Evolutionary conservation across 35 echinoderm and acorn worm species (phyloP).

Genomic region (Ptychodera flava): DNA sequence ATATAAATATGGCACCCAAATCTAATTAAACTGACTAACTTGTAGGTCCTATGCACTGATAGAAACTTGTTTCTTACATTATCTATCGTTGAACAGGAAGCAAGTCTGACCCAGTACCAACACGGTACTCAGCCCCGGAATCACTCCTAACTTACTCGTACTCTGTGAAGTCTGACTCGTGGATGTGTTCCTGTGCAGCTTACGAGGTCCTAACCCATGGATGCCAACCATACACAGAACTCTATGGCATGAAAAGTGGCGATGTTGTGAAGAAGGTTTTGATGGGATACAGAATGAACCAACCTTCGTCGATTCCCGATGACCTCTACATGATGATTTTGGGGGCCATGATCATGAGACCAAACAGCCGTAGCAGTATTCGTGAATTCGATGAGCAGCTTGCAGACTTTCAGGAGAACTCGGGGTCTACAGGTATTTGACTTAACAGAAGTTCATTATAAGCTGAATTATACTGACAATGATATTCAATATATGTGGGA

Average conservation of each 20-base stretch:
- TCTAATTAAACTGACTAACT: too few relatives aligned
- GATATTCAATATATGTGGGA: too few relatives aligned
- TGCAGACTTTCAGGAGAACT: too few relatives aligned
- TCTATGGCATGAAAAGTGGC: neutral
- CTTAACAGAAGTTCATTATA: too few relatives aligned
- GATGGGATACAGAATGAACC: neutral
- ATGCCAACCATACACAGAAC: neutral
- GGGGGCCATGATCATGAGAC: neutral
- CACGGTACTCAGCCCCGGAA: neutral
- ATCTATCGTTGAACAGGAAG: too few relatives aligned
- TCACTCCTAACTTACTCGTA: neutral
- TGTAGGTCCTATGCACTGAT: too few relatives aligned
- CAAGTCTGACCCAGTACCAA: neutral
- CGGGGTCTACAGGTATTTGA: too few relatives aligned
- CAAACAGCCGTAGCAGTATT: neutral
- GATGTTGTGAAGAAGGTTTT: neutral
- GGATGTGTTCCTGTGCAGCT: neutral
- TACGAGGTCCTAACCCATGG: neutral
- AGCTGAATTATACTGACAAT: too few relatives aligned
- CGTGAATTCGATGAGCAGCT: too few relatives aligned
- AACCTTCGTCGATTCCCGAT: neutral
- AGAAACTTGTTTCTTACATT: too few relatives aligned
- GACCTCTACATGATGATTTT: neutral
- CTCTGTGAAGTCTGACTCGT: neutral
- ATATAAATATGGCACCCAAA: too few relatives aligned